phyloP scores from a whole-genome alignment of 1,140 invertebrate genomes.

The Nomia melanderi region DNA sequence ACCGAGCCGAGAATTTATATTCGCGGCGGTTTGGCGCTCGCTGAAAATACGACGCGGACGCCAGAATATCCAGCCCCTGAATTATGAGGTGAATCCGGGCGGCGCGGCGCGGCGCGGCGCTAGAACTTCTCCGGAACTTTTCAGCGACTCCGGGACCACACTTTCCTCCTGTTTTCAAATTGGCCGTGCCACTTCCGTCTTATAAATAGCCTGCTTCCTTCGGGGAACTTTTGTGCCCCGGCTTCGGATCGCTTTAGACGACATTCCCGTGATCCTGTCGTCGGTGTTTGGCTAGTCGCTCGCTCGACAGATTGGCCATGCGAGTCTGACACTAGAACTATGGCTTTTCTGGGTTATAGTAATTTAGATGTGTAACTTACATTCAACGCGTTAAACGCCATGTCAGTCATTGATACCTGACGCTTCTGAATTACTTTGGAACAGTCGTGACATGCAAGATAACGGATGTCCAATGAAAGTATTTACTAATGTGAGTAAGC shows the following conservation, averaged over 20 bases:
- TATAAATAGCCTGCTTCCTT: conserved; percentile 61
- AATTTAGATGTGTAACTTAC: no score
- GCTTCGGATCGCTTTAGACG: conserved; percentile 41
- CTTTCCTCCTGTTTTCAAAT: conserved; percentile 64
- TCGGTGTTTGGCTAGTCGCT: conserved; percentile 19
- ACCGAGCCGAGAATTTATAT: conserved; percentile 34
- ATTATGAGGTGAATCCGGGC: conserved; percentile 57
- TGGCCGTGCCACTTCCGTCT: conserved; percentile 57
- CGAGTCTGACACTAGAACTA: not conserved
- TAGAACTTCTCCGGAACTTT: conserved; percentile 56
- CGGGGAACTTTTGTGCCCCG: conserved; percentile 53
- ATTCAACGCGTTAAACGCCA: no score
- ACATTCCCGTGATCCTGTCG: conserved; percentile 49
- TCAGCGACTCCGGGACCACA: conserved; percentile 36
- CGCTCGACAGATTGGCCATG: not conserved
- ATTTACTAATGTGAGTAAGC: no score
- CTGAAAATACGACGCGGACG: conserved; percentile 45
- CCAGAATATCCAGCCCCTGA: conserved; percentile 51
- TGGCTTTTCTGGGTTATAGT: no score
- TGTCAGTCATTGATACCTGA: no score
- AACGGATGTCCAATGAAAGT: no score
- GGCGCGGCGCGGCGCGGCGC: conserved; percentile 20
- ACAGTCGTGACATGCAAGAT: no score
- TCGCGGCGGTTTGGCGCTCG: conserved; percentile 10
- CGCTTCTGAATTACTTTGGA: no score